Conservation (phyloP, 2,113 vertebrate genomes). For the Tupaia chinensis region DNA sequence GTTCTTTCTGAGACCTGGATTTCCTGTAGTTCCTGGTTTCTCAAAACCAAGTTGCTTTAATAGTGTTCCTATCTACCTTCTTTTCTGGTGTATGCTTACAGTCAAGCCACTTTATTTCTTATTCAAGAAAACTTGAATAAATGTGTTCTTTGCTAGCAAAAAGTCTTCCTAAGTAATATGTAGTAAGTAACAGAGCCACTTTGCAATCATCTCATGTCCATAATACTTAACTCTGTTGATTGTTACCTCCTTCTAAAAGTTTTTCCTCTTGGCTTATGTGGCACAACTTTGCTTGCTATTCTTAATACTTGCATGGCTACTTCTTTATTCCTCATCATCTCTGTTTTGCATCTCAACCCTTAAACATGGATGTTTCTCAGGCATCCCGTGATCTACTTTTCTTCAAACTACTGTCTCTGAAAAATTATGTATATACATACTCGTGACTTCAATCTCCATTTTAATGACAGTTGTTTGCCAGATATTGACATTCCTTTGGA, state of each 20-base stretch:
- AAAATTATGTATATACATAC: not conserved
- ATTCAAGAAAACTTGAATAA: not conserved
- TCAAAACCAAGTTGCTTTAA: not conserved
- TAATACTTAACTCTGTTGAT: not conserved
- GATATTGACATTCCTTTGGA: not conserved
- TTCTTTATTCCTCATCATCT: not conserved
- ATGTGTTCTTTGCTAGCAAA: not conserved
- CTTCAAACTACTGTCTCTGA: not conserved
- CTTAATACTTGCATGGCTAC: not conserved
- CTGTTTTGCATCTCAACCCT: not conserved
- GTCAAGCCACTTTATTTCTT: not conserved
- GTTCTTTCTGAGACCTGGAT: not conserved
- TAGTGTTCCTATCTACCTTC: not conserved
- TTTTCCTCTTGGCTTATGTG: not conserved
- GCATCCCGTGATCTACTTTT: not conserved
- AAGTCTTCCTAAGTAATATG: not conserved
- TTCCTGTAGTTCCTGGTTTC: not conserved
- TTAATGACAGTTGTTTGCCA: not conserved
- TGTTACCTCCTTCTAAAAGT: not conserved
- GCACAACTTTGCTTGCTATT: not conserved
- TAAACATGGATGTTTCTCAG: not conserved
- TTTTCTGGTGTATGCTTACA: not conserved
- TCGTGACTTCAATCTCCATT: not conserved
- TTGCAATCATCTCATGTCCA: not conserved
- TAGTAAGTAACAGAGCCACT: not conserved